Evolutionary conservation across 2,888 invertebrate species (phyloP), one percentile per base, ranked within the genome.

Genomic region (Dicyrtomina minuta): DNA sequence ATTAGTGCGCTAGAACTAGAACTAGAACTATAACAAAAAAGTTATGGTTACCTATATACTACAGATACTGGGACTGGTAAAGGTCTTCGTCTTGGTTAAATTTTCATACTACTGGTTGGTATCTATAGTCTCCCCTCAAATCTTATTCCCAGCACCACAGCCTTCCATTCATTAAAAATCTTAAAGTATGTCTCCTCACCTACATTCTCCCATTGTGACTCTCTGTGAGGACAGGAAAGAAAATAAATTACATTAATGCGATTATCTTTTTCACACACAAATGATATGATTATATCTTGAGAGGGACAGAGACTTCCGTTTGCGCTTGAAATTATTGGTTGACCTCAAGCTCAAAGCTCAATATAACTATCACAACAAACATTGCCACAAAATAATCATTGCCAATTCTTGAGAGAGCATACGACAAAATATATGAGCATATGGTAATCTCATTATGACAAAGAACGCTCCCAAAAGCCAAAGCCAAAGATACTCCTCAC

Each of bases 241-340:
- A 53, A 22, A 53, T n/a, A 58, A 58, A 27, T 39, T 58, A 33
- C 41, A 39, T 58, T 24, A 33, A 58, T 58, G 15, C 8, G n/a
- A 27, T 22, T 39, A n/a, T 41, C 33, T 58, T 58, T 58, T 41
- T 41, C 58, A 58, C 58, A 58, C 58, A 58, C 58, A 8, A 58
- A 41, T 58, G 27, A 56, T 56, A 26, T 6, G 56, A 27, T 33
- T 22, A 17, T 33, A 56, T 27, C 15, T n/a, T 26, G 24, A 33
- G 56, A 58, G 33, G 20, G 41, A 39, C 39, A 58, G 39, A 58
- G 39, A 51, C 22, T 51, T 64, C 64, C 64, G 64, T 39, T 64
- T 51, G 64, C 64, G 51, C 64, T 53, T 51, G 64, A 64, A 64
- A 51, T 27, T 33, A 22, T 53, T 53, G 53, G 24, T 24, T 58